Evolutionary conservation across 2,888 invertebrate species (phyloP).

Genomic region (Mechanitis messenoides): DNA sequence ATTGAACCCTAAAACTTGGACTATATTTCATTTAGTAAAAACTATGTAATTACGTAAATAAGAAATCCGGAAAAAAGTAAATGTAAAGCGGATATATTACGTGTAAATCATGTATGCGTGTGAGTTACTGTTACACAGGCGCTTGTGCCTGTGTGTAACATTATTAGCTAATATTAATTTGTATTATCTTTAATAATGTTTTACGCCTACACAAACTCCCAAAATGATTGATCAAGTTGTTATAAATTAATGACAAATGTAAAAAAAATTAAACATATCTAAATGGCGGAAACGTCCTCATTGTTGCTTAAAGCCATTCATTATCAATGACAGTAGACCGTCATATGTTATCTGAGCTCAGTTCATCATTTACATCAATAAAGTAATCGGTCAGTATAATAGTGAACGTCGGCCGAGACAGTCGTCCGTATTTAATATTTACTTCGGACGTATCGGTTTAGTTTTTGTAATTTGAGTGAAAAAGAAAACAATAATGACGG

Average conservation of each 20-base stretch:
- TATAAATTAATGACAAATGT: not conserved
- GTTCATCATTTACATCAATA: constrained; percentile 67
- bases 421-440: constrained; percentile 29
- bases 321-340: constrained; percentile 63
- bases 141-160: not conserved
- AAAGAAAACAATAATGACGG: constrained; percentile 54
- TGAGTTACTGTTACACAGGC: constrained; percentile 3
- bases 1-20: no score
- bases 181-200: no score
- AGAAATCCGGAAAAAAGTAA: constrained; percentile 25
- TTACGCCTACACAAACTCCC: not conserved
- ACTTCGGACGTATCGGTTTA: constrained; percentile 28
- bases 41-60: constrained; percentile 22
- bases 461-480: constrained; percentile 29
- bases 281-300: constrained; percentile 22
- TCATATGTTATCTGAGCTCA: constrained; percentile 60
- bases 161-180: constrained; percentile 10
- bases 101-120: constrained; percentile 15
- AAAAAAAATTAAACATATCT: constrained; percentile 5
- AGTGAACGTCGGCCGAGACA: constrained; percentile 42
- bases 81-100: constrained; percentile 24
- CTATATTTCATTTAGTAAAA: constrained; percentile 7
- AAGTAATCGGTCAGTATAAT: constrained; percentile 60
- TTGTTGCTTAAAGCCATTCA: constrained; percentile 40
- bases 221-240: not conserved